Conservation (phyloP, 2,888 invertebrate species). For the Standfussiana lucernea region DNA sequence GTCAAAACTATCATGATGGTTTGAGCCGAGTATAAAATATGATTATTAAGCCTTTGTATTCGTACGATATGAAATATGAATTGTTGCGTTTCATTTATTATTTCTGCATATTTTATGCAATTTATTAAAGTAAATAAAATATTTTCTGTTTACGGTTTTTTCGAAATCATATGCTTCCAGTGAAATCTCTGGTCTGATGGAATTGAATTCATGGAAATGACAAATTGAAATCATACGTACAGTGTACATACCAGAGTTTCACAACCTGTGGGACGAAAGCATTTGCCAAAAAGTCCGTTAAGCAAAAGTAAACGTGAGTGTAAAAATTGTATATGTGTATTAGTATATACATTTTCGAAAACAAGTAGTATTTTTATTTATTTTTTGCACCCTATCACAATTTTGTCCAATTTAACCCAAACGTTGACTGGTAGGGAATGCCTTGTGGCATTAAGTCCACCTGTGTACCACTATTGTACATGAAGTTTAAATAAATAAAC, state of each 20-base stretch:
- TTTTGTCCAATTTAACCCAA: too few species aligned
- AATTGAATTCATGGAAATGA: neutral
- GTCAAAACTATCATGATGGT: conserved; percentile 35
- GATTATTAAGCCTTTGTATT: conserved; percentile 31
- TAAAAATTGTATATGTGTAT: too few species aligned
- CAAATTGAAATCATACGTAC: neutral
- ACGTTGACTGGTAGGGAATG: too few species aligned
- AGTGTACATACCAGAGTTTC: neutral
- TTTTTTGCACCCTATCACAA: too few species aligned
- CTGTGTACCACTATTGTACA: too few species aligned
- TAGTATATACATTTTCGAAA: too few species aligned
- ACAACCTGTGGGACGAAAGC: neutral
- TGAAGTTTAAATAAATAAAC: too few species aligned
- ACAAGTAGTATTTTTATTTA: too few species aligned
- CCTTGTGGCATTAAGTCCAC: too few species aligned
- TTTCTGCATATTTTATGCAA: neutral
- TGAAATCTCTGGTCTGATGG: neutral
- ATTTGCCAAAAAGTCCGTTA: neutral
- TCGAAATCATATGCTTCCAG: neutral
- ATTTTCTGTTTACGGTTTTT: neutral
- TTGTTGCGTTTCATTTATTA: conserved; percentile 20
- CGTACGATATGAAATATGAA: conserved; percentile 20
- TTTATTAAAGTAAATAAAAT: conserved; percentile 14
- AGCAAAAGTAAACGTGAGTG: too few species aligned
- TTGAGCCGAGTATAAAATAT: conserved; percentile 44